Evolutionary conservation across 2,888 invertebrate species (phyloP).

Genomic region (Heliconius charithonia): DNA sequence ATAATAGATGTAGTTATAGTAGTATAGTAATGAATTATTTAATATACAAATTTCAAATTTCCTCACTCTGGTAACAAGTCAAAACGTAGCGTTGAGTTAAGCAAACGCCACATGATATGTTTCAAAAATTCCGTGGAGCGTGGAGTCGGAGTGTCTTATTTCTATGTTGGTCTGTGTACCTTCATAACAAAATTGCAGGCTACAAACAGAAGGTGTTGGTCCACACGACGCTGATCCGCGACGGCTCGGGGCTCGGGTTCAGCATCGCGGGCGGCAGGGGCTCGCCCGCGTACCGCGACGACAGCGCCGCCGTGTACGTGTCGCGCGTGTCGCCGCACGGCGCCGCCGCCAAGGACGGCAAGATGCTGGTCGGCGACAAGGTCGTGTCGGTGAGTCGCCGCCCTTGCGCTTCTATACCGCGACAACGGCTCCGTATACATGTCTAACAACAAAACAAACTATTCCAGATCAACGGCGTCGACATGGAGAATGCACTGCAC

Average conservation of each 20-base stretch:
- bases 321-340: constrained; percentile 93
- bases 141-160: too few relatives aligned
- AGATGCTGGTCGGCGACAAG: constrained; percentile 93
- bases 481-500: constrained; percentile 95
- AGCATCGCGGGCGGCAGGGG: constrained; percentile 98
- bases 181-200: constrained; percentile 65
- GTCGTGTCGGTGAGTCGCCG: constrained; percentile 93
- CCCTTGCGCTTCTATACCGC: too few relatives aligned
- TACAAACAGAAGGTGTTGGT: constrained; percentile 90
- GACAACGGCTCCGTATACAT: too few relatives aligned
- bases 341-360: constrained; percentile 96
- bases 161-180: too few relatives aligned
- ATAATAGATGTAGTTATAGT: background rate
- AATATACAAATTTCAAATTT: too few relatives aligned
- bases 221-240: constrained; percentile 95
- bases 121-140: too few relatives aligned
- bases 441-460: background rate
- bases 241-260: constrained; percentile 96
- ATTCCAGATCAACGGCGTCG: constrained; percentile 95
- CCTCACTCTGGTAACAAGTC: too few relatives aligned
- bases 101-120: too few relatives aligned
- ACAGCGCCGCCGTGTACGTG: constrained; percentile 92
- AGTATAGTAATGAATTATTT: too few relatives aligned
- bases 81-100: too few relatives aligned
- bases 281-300: constrained; percentile 89